Evolutionary conservation across 1,140 invertebrate species (phyloP).

Genomic region (Drosophila athabasca): DNA sequence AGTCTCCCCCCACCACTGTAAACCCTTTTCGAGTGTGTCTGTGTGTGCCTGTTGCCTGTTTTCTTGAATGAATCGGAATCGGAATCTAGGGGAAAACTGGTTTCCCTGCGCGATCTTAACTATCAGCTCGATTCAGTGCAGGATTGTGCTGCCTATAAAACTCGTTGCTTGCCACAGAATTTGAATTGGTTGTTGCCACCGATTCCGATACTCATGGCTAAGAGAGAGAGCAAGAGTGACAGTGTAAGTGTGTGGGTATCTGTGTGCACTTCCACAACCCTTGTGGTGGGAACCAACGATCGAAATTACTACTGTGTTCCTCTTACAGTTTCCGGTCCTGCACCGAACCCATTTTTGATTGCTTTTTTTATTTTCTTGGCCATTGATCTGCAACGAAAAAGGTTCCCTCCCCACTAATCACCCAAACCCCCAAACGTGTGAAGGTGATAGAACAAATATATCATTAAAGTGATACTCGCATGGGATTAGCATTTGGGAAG

Average conservation of each 20-base stretch:
- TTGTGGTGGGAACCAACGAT: slow-evolving; percentile 60
- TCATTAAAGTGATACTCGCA: too few relatives aligned
- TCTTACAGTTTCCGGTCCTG: slow-evolving; percentile 73
- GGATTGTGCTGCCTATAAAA: slow-evolving; percentile 47
- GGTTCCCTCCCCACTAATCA: slow-evolving; percentile 13
- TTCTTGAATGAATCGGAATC: slow-evolving; percentile 68
- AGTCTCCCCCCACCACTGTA: slow-evolving; percentile 43
- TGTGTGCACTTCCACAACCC: slow-evolving; percentile 50
- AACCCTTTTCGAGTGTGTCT: slow-evolving; percentile 57
- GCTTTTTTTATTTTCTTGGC: slow-evolving; percentile 43
- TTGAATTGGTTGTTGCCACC: slow-evolving; percentile 46
- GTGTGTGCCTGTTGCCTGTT: slow-evolving; percentile 62
- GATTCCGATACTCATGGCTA: slow-evolving; percentile 13
- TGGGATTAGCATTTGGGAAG: too few relatives aligned
- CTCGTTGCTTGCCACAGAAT: slow-evolving; percentile 50
- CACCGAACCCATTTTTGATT: slow-evolving; percentile 50
- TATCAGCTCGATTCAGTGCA: slow-evolving; percentile 51
- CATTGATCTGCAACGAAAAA: slow-evolving; percentile 21
- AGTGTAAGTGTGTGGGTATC: not conserved
- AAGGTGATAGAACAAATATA: slow-evolving; percentile 33
- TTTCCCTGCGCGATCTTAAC: slow-evolving; percentile 58
- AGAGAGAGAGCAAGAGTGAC: slow-evolving; percentile 4
- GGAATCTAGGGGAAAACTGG: slow-evolving; percentile 69
- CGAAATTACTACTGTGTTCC: slow-evolving; percentile 73
- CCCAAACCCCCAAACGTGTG: slow-evolving; percentile 61